These are phyloP conservation scores for Meteorus sp. DNA, from an alignment of 1,140 invertebrate genomes.

Conservation along the genomic window DNA sequence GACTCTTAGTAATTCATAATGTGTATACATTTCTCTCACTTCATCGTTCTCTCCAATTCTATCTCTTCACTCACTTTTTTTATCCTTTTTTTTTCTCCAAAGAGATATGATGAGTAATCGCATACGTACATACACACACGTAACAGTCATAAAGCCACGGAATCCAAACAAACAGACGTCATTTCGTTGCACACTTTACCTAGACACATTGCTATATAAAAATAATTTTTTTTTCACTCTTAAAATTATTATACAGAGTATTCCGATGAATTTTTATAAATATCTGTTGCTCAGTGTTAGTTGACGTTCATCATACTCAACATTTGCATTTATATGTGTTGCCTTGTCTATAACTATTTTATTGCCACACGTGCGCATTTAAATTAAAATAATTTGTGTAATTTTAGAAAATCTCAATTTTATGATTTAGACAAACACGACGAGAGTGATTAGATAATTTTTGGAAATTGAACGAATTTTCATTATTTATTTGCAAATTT, in stretches of 20 bases:
- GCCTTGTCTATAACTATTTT: constrained; percentile 11
- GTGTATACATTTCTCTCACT: neutral
- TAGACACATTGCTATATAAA: neutral
- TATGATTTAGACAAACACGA: neutral
- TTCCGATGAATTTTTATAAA: constrained; percentile 9
- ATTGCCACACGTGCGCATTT: constrained; percentile 10
- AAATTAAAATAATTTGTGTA: constrained; percentile 1
- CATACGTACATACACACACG: constrained; percentile 19
- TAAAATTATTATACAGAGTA: neutral
- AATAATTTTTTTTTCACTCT: neutral
- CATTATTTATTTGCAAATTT: no score
- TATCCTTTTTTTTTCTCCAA: neutral
- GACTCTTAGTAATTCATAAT: neutral
- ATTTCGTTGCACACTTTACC: constrained; percentile 23
- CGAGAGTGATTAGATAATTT: no score
- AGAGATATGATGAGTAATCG: neutral
- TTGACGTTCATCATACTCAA: constrained; percentile 5
- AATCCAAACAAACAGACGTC: constrained; percentile 40
- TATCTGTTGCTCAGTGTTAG: neutral
- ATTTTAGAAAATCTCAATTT: neutral
- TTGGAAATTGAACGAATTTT: no score
- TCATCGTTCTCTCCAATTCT: no score
- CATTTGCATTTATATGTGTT: no score
- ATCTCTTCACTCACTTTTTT: no score
- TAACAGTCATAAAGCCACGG: constrained; percentile 40